These are phyloP conservation scores for Salminus brasiliensis DNA, from an alignment of 2,113 vertebrate species.

Conservation along the genomic window DNA sequence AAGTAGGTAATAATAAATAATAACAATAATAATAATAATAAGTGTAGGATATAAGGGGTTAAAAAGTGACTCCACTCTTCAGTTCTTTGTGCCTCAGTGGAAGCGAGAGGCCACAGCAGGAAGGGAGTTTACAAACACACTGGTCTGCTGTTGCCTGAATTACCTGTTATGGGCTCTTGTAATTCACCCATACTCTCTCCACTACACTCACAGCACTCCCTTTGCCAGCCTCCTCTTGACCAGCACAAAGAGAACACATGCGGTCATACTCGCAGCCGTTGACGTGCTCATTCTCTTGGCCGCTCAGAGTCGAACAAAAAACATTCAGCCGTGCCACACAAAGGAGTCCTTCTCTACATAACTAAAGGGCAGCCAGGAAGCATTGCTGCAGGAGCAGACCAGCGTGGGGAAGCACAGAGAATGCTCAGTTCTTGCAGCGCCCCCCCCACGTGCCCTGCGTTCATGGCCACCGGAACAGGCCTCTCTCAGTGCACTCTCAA, in stretches of 20 bases:
- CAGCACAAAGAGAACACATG: not conserved
- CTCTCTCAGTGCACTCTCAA: constrained; percentile 56
- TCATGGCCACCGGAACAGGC: constrained; percentile 52
- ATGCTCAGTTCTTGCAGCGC: constrained; percentile 60
- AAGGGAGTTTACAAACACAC: constrained; percentile 16
- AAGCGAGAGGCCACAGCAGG: not conserved
- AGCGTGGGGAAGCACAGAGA: constrained; percentile 64
- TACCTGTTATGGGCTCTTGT: not conserved
- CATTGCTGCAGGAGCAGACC: constrained; percentile 51
- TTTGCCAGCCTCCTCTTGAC: constrained; percentile 4
- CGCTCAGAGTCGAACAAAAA: constrained; percentile 51
- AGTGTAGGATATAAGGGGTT: not conserved
- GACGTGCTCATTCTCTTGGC: constrained; percentile 2
- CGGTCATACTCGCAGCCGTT: constrained; percentile 6
- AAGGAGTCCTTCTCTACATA: constrained; percentile 66
- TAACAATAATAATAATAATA: too few species aligned
- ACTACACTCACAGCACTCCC: not conserved
- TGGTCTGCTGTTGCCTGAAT: not conserved
- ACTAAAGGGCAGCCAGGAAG: constrained; percentile 58
- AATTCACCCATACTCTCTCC: not conserved
- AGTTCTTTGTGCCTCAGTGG: not conserved
- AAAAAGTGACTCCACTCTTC: not conserved
- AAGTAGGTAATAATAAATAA: too few species aligned
- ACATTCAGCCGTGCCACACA: constrained; percentile 55
- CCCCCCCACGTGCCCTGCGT: constrained; percentile 11